Conservation (phyloP, 2,113 vertebrate species). For the Smithornis capensis region DNA sequence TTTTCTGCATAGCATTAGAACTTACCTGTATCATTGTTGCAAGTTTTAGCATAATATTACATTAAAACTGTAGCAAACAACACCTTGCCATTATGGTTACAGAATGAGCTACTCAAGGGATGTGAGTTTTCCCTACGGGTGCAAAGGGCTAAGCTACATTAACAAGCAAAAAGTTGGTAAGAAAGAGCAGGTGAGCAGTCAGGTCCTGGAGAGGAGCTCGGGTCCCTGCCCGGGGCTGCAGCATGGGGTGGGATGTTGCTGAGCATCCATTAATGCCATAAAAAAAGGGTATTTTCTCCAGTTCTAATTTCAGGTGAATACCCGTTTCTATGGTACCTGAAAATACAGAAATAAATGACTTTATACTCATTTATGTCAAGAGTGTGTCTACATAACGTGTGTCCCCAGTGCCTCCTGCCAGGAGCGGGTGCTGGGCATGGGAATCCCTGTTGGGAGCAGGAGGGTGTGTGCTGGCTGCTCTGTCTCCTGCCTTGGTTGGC, state of each 20-base stretch:
- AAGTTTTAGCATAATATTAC: neutral
- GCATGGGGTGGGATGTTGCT: neutral
- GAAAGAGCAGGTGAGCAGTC: neutral
- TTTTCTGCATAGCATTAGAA: neutral
- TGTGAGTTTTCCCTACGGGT: neutral
- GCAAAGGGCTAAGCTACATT: constrained; percentile 5
- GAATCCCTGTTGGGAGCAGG: neutral
- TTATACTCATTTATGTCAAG: neutral
- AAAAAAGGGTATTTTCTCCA: neutral
- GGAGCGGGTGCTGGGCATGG: accelerated
- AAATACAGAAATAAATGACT: neutral
- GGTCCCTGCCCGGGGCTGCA: neutral
- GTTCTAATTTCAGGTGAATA: neutral
- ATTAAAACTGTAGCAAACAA: neutral
- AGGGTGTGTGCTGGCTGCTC: neutral
- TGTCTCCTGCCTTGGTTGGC: neutral
- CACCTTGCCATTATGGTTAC: neutral
- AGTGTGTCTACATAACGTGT: neutral
- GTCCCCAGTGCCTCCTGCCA: neutral
- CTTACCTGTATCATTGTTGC: neutral
- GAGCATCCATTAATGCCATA: neutral
- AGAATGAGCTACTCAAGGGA: neutral
- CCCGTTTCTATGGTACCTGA: neutral
- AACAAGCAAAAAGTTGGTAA: neutral
- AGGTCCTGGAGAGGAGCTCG: accelerated